A percentile compares a stretch with the other conserved stretches of the same genome.
phyloP scores from a whole-genome alignment of 1,140 invertebrate species.

The Anastrepha obliqua region DNA sequence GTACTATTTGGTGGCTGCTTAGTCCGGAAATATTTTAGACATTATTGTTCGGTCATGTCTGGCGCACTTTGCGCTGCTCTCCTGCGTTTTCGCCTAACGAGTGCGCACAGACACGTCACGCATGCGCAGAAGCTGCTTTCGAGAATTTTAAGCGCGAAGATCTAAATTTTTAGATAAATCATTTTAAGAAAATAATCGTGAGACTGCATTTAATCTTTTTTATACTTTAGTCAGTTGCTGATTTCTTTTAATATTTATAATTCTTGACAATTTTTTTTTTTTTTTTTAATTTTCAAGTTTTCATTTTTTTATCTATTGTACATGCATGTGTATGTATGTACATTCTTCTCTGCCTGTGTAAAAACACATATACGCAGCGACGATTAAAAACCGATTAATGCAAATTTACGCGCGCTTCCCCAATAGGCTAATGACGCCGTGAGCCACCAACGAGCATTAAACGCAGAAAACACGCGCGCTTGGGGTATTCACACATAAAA shows the following conservation, averaged over 20 bases:
- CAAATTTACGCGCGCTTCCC: neutral
- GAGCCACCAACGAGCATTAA: neutral
- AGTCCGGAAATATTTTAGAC: slow-evolving; percentile 51
- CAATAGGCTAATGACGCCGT: neutral
- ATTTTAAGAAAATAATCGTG: neutral
- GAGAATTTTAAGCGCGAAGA: neutral
- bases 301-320: neutral
- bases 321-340: neutral
- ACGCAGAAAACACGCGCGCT: no score
- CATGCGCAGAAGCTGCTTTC: neutral
- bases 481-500: no score
- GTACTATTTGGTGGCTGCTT: neutral
- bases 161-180: neutral
- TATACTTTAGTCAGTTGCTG: neutral
- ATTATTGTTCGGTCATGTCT: slow-evolving; percentile 9
- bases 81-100: neutral
- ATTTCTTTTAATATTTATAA: neutral
- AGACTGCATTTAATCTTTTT: neutral
- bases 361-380: no score
- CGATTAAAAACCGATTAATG: slow-evolving; percentile 25
- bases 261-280: neutral
- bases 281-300: neutral
- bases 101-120: neutral
- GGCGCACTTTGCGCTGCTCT: neutral
- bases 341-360: no score